Percentiles rank a stretch among this genome's conserved stretches.
Evolutionary conservation across 2,888 invertebrate species (phyloP).

Genomic region (Onthophagus sagittarius): DNA sequence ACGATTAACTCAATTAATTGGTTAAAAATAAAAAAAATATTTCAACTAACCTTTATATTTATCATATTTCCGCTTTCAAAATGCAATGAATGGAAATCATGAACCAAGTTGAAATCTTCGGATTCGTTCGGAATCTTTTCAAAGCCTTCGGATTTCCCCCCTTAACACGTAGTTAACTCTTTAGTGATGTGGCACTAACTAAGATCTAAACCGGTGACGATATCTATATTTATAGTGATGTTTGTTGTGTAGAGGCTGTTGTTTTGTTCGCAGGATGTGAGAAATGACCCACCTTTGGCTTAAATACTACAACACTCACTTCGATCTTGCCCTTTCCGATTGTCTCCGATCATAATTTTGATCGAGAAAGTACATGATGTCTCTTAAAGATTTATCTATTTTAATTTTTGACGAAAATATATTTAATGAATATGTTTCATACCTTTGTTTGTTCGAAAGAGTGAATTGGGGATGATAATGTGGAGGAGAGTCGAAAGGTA

Average conservation of each 20-base stretch:
- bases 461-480: background rate
- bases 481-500: background rate
- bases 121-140: no score
- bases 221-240: slow-evolving; percentile 6
- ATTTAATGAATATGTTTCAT: no score
- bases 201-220: background rate
- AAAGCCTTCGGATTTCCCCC: background rate
- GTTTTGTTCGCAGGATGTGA: background rate
- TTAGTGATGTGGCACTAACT: background rate
- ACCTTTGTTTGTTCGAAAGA: background rate
- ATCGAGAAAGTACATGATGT: background rate
- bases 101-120: no score
- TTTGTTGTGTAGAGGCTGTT: slow-evolving; percentile 6
- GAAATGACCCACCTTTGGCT: slow-evolving; percentile 11
- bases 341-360: background rate
- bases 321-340: background rate
- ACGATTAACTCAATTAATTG: no score
- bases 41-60: background rate
- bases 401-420: no score
- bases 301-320: slow-evolving; percentile 1
- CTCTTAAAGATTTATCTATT: background rate
- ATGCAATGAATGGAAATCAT: no score
- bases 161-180: background rate
- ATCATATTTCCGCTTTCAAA: background rate
- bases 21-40: background rate